Conservation (phyloP, 2,888 invertebrate genomes). For the Agrenia bidenticulata region DNA sequence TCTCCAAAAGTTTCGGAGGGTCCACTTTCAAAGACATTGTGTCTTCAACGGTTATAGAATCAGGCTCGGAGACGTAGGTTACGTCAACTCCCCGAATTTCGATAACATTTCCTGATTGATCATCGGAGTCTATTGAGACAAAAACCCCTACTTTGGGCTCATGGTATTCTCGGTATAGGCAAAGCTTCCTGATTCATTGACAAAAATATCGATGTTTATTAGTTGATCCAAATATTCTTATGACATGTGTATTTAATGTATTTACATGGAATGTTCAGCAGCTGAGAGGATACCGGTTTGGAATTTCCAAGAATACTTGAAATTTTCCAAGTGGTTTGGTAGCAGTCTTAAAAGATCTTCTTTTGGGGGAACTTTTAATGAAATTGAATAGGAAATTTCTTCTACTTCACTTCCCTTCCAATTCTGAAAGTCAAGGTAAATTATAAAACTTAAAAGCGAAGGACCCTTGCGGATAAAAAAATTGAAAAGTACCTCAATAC, state of each 20-base stretch:
- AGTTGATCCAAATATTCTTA: no score
- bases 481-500: slow-evolving; percentile 27
- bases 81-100: slow-evolving; percentile 34
- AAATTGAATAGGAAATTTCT: slow-evolving; percentile 30
- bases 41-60: slow-evolving; percentile 26
- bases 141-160: slow-evolving; percentile 35
- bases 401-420: slow-evolving; percentile 27
- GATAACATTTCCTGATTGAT: slow-evolving; percentile 8
- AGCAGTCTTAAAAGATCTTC: slow-evolving; percentile 33
- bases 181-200: slow-evolving; percentile 20
- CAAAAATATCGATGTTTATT: slow-evolving; percentile 19
- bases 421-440: slow-evolving; percentile 18
- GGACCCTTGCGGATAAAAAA: neutral
- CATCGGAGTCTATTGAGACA: slow-evolving; percentile 10
- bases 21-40: slow-evolving; percentile 12
- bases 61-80: slow-evolving; percentile 26
- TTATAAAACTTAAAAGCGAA: neutral
- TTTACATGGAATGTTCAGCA: slow-evolving; percentile 38
- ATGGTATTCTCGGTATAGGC: slow-evolving; percentile 33
- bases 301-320: slow-evolving; percentile 28
- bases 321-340: slow-evolving; percentile 28
- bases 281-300: slow-evolving; percentile 35
- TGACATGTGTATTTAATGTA: neutral
- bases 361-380: slow-evolving; percentile 38
- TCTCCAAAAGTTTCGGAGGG: slow-evolving; percentile 29